These are phyloP conservation scores for Benthosema pterotum DNA, from an alignment of 2,797 vertebrate species.

Conservation along the genomic window DNA sequence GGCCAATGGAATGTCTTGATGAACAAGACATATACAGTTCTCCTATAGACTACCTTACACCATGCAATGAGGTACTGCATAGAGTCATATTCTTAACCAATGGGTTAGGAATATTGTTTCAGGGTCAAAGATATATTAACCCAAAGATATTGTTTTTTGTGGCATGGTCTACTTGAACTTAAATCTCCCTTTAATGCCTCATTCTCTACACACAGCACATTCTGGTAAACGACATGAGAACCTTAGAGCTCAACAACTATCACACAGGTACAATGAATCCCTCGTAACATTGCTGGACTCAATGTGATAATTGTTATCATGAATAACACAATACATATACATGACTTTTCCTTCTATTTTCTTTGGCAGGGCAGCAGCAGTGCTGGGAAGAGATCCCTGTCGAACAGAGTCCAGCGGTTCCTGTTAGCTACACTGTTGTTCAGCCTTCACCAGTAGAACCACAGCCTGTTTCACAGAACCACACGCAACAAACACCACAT, in stretches of 20 bases:
- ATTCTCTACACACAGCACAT: constrained; percentile 52
- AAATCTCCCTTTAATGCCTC: neutral
- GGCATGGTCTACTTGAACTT: neutral
- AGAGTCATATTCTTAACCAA: neutral
- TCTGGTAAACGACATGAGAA: constrained; percentile 57
- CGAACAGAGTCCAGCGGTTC: constrained; percentile 21
- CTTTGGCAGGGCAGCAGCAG: constrained; percentile 42
- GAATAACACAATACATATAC: neutral
- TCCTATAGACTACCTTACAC: constrained; percentile 33
- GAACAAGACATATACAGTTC: constrained; percentile 59
- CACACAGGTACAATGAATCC: constrained; percentile 54
- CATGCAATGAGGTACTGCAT: constrained; percentile 64
- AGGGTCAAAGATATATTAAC: too few relatives aligned
- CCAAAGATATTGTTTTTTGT: too few relatives aligned
- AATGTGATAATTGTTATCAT: neutral
- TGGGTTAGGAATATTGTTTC: too few relatives aligned
- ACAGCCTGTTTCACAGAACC: constrained; percentile 39
- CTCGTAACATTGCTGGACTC: too few relatives aligned
- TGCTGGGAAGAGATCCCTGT: constrained; percentile 36
- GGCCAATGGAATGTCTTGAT: constrained; percentile 26
- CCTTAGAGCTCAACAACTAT: constrained; percentile 56
- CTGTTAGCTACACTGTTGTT: constrained; percentile 24
- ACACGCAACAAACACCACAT: constrained; percentile 22
- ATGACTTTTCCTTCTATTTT: constrained; percentile 15
- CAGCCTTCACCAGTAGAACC: constrained; percentile 19